Evolutionary conservation across 2,888 invertebrate genomes (phyloP).

Genomic region (Eupsilia transversa): DNA sequence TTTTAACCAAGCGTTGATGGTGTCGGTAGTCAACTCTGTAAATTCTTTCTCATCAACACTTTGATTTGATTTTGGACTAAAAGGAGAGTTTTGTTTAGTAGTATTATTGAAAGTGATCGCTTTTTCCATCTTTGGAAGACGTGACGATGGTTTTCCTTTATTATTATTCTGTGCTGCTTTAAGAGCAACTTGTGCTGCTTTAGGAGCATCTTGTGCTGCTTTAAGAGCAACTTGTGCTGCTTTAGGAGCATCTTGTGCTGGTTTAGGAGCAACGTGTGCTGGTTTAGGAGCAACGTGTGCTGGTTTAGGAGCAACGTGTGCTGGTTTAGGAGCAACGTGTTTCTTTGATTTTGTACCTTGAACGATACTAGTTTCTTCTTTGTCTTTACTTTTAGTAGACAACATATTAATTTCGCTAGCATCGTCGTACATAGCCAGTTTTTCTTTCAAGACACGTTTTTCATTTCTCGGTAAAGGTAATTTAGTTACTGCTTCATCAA

Average conservation of each 20-base stretch:
- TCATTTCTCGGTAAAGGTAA: background rate
- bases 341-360: constrained; percentile 10
- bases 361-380: background rate
- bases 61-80: background rate
- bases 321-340: background rate
- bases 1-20: constrained; percentile 33
- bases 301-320: background rate
- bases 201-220: background rate
- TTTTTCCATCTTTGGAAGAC: constrained; percentile 17
- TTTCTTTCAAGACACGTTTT: constrained; percentile 20
- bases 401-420: background rate
- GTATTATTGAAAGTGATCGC: background rate
- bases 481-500: constrained; percentile 6
- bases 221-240: background rate
- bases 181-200: too few species aligned
- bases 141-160: background rate
- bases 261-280: background rate
- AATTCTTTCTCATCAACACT: constrained; percentile 8
- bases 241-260: background rate
- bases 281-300: background rate
- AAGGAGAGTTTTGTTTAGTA: constrained; percentile 23
- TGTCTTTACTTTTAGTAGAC: background rate
- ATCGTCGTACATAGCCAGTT: constrained; percentile 18
- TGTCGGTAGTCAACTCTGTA: background rate
- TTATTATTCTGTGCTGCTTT: background rate